Evolutionary conservation across 1,140 invertebrate genomes (phyloP).

Genomic region (Lasioglossum baleicum): DNA sequence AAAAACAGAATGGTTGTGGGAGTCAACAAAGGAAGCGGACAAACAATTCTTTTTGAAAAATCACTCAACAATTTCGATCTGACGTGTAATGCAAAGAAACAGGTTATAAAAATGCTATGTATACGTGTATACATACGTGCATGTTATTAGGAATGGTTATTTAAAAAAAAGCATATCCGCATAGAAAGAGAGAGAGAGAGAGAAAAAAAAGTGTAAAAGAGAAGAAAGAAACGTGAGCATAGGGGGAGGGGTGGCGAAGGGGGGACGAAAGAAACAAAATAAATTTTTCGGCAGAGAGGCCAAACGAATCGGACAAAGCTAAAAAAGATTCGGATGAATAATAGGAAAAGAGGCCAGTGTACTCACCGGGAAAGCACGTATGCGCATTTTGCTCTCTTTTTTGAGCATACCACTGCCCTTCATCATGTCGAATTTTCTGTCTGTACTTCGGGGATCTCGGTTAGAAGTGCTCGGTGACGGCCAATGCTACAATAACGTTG

Average conservation of each 20-base stretch:
- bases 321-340: background rate
- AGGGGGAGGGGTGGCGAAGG: no score
- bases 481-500: slow-evolving; percentile 41
- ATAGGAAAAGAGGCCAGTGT: background rate
- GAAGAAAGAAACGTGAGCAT: no score
- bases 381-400: slow-evolving; percentile 97
- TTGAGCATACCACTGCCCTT: slow-evolving; percentile 89
- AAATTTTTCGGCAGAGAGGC: background rate
- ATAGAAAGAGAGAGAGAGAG: background rate
- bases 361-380: slow-evolving; percentile 97
- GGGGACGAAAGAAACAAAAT: slow-evolving; percentile 20
- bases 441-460: slow-evolving; percentile 10
- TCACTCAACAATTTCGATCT: background rate
- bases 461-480: slow-evolving; percentile 42
- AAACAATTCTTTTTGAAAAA: background rate
- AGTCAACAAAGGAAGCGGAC: background rate
- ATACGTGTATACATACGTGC: background rate
- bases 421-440: slow-evolving; percentile 80
- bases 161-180: background rate
- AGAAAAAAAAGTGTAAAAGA: background rate
- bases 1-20: background rate
- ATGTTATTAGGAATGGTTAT: background rate
- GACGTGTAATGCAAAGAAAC: background rate
- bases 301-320: background rate
- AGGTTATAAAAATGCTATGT: slow-evolving; percentile 21